Evolutionary conservation across 2,888 invertebrate genomes (phyloP).

Genomic region (Parnassius mnemosyne): DNA sequence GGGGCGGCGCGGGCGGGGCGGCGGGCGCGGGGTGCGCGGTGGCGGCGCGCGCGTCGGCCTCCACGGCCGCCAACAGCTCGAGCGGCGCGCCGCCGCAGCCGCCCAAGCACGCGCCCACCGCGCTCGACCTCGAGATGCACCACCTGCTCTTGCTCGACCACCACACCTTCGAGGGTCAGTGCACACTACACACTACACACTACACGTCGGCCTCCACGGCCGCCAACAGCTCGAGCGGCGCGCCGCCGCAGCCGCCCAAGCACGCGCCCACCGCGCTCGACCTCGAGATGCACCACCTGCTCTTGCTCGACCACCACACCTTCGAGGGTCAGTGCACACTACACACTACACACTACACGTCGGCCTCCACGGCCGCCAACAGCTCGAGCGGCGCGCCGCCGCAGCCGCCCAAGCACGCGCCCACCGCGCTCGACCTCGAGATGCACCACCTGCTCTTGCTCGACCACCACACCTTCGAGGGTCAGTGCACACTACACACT

Average conservation of each 20-base stretch:
- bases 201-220: constrained; percentile 56
- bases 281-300: constrained; percentile 93
- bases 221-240: constrained; percentile 58
- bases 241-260: constrained; percentile 79
- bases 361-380: constrained; percentile 52
- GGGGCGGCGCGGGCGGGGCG: constrained; percentile 40
- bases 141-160: constrained; percentile 96
- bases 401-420: constrained; percentile 80
- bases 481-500: constrained; percentile 45
- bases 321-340: constrained; percentile 84
- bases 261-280: constrained; percentile 86
- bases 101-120: constrained; percentile 83
- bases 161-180: constrained; percentile 92
- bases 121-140: constrained; percentile 94
- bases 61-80: constrained; percentile 54
- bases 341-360: constrained; percentile 41
- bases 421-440: constrained; percentile 93
- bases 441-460: constrained; percentile 94
- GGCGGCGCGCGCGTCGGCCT: constrained; percentile 60
- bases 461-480: constrained; percentile 98
- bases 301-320: constrained; percentile 97
- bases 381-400: constrained; percentile 60
- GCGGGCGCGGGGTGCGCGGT: constrained; percentile 60
- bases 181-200: constrained; percentile 31
- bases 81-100: constrained; percentile 63